phyloP scores from a whole-genome alignment of 2,113 vertebrate species.

The Saguinus imperator region DNA sequence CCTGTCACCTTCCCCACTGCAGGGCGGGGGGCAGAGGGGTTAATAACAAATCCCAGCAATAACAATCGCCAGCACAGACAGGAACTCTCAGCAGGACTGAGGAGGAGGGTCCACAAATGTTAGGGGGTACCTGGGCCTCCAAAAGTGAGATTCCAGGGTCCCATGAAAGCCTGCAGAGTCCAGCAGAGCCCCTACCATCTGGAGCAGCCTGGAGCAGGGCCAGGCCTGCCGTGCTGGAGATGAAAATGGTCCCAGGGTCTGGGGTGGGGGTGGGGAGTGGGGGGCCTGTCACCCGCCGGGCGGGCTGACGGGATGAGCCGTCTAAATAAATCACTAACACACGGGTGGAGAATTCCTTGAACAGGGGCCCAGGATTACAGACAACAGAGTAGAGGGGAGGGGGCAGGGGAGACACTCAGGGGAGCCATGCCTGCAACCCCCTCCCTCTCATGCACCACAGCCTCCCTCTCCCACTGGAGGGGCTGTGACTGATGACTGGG shows the following conservation, averaged over 20 bases:
- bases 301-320: conserved; percentile 30
- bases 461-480: background rate
- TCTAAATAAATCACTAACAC: conserved; percentile 80
- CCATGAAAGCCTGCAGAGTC: background rate
- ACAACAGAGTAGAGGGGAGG: conserved; percentile 21
- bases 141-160: background rate
- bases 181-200: conserved; percentile 46
- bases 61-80: accelerated
- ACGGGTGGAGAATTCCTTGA: conserved; percentile 67
- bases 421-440: background rate
- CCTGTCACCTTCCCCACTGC: background rate
- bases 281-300: conserved; percentile 54
- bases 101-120: background rate
- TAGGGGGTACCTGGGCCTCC: background rate
- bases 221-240: conserved; percentile 51
- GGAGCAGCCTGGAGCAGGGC: conserved; percentile 62
- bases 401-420: background rate
- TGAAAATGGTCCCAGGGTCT: conserved; percentile 45
- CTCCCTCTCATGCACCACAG: background rate
- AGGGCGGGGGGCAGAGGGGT: background rate
- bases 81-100: background rate
- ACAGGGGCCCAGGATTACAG: conserved; percentile 61
- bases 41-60: background rate
- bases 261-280: background rate
- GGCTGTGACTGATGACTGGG: background rate